A percentile compares a stretch with the other conserved stretches of the same genome.
These are phyloP conservation scores for Bubalus kerabau DNA, from an alignment of 2,113 vertebrate species.

Conservation along the genomic window DNA sequence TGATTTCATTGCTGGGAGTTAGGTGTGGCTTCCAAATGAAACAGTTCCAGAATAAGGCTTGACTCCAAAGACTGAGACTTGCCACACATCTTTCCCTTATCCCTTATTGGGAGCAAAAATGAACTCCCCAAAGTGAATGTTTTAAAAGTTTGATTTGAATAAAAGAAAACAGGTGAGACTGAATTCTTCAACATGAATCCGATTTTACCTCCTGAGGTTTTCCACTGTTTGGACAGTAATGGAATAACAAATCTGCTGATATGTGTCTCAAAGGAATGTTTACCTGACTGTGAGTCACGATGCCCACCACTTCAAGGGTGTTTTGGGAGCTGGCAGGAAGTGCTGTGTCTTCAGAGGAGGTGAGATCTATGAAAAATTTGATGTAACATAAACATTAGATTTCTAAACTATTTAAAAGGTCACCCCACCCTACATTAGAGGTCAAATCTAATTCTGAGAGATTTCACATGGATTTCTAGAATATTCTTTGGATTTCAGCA, in stretches of 20 bases:
- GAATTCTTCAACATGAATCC: slow-evolving; percentile 26
- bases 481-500: neutral
- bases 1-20: slow-evolving; percentile 16
- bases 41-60: slow-evolving; percentile 34
- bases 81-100: neutral
- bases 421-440: neutral
- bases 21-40: slow-evolving; percentile 56
- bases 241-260: slow-evolving; percentile 19
- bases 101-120: neutral
- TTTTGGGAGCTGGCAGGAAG: slow-evolving; percentile 53
- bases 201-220: slow-evolving; percentile 9
- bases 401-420: slow-evolving; percentile 57
- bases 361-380: slow-evolving; percentile 26
- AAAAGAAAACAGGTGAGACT: slow-evolving; percentile 10
- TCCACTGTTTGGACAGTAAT: slow-evolving; percentile 33
- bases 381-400: slow-evolving; percentile 34
- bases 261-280: slow-evolving; percentile 33
- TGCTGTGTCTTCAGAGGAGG: neutral
- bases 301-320: slow-evolving; percentile 22
- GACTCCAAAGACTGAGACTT: slow-evolving; percentile 1
- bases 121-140: slow-evolving; percentile 1
- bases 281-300: slow-evolving; percentile 44
- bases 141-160: slow-evolving; percentile 16
- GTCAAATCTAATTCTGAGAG: slow-evolving; percentile 33
- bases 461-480: slow-evolving; percentile 22